phyloP scores from a whole-genome alignment of 2,888 invertebrate species.

The Cylloceria caligata region DNA sequence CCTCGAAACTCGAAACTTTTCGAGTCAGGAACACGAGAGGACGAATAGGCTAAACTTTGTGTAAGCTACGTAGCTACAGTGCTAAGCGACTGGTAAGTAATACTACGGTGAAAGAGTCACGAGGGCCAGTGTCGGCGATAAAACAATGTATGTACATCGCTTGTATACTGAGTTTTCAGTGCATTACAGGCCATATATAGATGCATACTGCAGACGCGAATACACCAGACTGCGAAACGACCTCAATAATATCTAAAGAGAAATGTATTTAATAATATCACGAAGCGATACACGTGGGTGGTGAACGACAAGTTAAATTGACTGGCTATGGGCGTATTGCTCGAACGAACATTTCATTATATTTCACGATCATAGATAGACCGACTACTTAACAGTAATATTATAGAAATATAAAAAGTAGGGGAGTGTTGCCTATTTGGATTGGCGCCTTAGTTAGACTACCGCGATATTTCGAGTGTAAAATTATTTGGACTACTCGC shows the following conservation, averaged over 20 bases:
- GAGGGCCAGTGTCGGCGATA: not conserved
- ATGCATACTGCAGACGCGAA: slow-evolving; percentile 5
- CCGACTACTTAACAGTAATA: not conserved
- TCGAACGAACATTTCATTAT: not conserved
- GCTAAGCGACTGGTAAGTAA: not conserved
- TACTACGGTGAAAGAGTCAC: not conserved
- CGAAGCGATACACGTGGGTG: slow-evolving; percentile 22
- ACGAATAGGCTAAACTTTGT: slow-evolving; percentile 59
- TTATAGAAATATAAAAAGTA: too few relatives aligned
- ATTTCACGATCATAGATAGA: not conserved
- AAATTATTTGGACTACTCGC: too few relatives aligned
- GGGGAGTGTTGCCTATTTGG: too few relatives aligned
- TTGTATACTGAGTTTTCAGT: slow-evolving; percentile 9
- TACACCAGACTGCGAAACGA: slow-evolving; percentile 12
- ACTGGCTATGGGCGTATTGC: not conserved
- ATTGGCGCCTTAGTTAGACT: too few relatives aligned
- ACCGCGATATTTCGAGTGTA: too few relatives aligned
- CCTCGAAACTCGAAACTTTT: slow-evolving; percentile 62
- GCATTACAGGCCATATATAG: not conserved
- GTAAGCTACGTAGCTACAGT: slow-evolving; percentile 29
- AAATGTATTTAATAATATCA: slow-evolving; percentile 17
- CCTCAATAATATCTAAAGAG: slow-evolving; percentile 29
- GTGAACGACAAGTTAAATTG: slow-evolving; percentile 46
- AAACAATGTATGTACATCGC: slow-evolving; percentile 36
- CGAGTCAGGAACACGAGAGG: slow-evolving; percentile 54